Evolutionary conservation across 2,797 vertebrate species (phyloP), one percentile per base, ranked within the genome.

Genomic region (Sebastes taczanowskii): DNA sequence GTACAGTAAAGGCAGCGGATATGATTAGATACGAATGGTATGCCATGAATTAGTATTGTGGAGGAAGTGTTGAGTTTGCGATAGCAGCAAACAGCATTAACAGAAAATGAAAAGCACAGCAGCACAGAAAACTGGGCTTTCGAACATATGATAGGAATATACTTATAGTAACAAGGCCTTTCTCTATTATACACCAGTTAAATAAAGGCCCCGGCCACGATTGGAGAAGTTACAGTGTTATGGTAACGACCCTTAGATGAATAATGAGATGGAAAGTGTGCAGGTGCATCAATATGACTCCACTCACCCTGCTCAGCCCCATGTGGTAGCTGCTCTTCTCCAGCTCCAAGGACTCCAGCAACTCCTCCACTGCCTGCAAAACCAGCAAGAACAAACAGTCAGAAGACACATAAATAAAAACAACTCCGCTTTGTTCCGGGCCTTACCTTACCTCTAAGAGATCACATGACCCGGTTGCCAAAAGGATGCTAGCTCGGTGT

Each of bases 301-400:
- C 32, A 91, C 96, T 89, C 94, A 99, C 98, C 95, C 97, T 95
- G 92, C 98, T 99, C 62, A 99, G 89, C 16, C 98, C 98, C 97
- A 99, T 97, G 93, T 98, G 97, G 89, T 96, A 97, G 92, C 93
- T 98, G 95, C 97, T 99, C 89, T 97, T 98, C 94, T 99, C 98
- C 88, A 99, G 94, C 70, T 99, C 98, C 95, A 99, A 82, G 0
- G 97, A 98, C 82, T 98, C 97, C 92, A 99, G 93, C 34, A 99
- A 93, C 88, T 99, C 98, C 84, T 99, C 96, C 81, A 97, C 98
- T 0, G 98, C 98, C 98, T 99, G 91, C 30, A 91, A 91, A 86
- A 86, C 6, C n/a, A 90, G 59, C 63, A 90, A 90, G 38, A 76
- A 83, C 34, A 78, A 70, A 82, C 46, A 83, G 34, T 74, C 58